Evolutionary conservation across 2,888 invertebrate species (phyloP), one percentile per base, ranked within the genome.

Genomic region (Caenorhabditis angaria): DNA sequence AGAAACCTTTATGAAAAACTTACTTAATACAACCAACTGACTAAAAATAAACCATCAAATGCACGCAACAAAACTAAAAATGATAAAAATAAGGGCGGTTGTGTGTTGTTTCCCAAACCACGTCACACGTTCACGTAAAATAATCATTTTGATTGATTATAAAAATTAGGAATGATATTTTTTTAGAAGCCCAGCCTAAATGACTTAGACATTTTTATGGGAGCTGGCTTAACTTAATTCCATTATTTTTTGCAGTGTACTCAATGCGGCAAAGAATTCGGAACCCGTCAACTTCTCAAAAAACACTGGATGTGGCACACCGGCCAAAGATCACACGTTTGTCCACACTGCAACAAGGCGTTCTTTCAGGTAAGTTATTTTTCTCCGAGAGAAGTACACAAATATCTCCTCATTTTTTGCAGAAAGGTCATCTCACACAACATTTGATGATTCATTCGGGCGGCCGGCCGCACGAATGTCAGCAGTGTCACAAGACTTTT

Each of bases 251-350:
- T 32, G 5, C 67, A 81, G 74, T 89, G 89, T 76, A 78, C 83
- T 6, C 83, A 85, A 25, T 89, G 89, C 79, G 88, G 88, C 20
- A 88, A 88, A 70, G 88, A 88, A 54, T 89, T 89, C 77, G 88
- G 88, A 24, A 89, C 89, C 58, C 87, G 88, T 22, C 89, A 89
- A 69, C 85, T 89, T 12, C 75, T 89, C 63, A 85, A 88, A 63
- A 87, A 89, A 51, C 89, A 89, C 79, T 88, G 88, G 66, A 85
- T 89, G 83, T 88, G 89, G 84, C 89, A 89, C 78, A 85, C 85
- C 10, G 89, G 89, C 18, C 85, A 88, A 55, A 82, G 88, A 63
- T 87, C 87, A 8, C 88, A 88, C 65, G 85, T 87, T 18, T 89
- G 89, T 76, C 80, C 83, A 3, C 75, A 87, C 24, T 89, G 89